Conservation (phyloP, 2,797 vertebrate species). For the Gallinago nigripennis region DNA sequence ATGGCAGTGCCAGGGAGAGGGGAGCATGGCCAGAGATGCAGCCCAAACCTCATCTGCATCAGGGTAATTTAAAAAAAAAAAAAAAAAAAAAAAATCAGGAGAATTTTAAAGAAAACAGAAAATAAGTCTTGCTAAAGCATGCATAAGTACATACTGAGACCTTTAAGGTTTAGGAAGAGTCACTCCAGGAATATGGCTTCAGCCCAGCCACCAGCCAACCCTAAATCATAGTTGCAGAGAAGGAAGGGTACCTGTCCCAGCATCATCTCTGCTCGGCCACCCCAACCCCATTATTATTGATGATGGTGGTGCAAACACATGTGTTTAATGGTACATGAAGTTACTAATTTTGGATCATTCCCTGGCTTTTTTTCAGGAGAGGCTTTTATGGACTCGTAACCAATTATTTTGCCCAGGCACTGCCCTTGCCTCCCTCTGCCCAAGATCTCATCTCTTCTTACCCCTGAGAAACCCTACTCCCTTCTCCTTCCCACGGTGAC, state of each 20-base stretch:
- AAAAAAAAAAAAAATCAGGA: not conserved
- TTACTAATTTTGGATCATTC: not conserved
- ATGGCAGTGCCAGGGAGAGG: not conserved
- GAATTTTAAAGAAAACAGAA: not conserved
- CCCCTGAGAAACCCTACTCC: not conserved
- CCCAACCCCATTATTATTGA: fast-evolving
- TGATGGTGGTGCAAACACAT: fast-evolving
- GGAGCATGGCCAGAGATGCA: fast-evolving
- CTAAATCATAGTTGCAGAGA: not conserved
- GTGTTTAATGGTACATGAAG: not conserved
- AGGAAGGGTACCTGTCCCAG: not conserved
- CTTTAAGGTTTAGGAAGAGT: not conserved
- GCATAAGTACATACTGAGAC: not conserved
- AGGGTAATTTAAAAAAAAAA: not conserved
- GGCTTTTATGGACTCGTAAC: not conserved
- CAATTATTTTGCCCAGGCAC: not conserved
- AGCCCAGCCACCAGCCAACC: not conserved
- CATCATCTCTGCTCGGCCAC: not conserved
- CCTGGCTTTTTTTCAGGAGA: not conserved
- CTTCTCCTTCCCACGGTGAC: not conserved
- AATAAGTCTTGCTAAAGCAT: not conserved
- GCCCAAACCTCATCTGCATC: not conserved
- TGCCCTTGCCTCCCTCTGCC: not conserved
- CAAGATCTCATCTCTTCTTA: not conserved
- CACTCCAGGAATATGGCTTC: not conserved